Evolutionary conservation across 2,797 vertebrate genomes (phyloP), one percentile per base, ranked within the genome.

Genomic region (Sarcophilus harrisii): DNA sequence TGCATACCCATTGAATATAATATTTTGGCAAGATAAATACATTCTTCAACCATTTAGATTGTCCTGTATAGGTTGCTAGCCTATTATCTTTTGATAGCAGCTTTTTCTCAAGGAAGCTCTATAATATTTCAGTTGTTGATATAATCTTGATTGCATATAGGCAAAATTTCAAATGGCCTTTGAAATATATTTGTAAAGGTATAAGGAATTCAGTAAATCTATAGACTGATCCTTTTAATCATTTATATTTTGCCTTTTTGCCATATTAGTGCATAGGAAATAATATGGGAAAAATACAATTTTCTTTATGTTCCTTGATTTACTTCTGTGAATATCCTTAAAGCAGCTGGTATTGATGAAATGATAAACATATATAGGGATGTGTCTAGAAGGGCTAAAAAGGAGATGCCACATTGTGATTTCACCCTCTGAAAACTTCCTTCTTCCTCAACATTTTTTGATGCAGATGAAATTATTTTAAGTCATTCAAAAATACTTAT

Each of bases 181-280:
- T 60, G 54, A 94, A 93, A 54, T 94, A 52, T 52, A 57, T 93
- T 91, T 95, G 58, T 66, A 57, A 81, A 93, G n/a, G 0, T 57
- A 18, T 94, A 58, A 66, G 0, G 57, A 60, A 38, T 30, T 66
- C 95, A 93, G 13, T 81, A 91, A 58, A 90, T 14, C 54, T 29
- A 5, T 5, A 24, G 1, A 38, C 24, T 89, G 92, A 60, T 58
- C 18, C 81, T 55, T 95, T 62, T 91, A 66, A 11, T 57, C 54
- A 57, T 91, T 91, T 92, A 32, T 94, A 28, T 95, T 92, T 92
- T 21, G 8, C n/a, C n/a, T 45, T 8, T 81, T 81, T 81, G 66
- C 18, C 18, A 45, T 12, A 81, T 21, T 21, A 21, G 18, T n/a
- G 66, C n/a, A 18, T 81, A 38, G 66, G n/a, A 81, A 81, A 73